Conservation (phyloP, 2,888 invertebrate species). For the Augochlorella aurata region DNA sequence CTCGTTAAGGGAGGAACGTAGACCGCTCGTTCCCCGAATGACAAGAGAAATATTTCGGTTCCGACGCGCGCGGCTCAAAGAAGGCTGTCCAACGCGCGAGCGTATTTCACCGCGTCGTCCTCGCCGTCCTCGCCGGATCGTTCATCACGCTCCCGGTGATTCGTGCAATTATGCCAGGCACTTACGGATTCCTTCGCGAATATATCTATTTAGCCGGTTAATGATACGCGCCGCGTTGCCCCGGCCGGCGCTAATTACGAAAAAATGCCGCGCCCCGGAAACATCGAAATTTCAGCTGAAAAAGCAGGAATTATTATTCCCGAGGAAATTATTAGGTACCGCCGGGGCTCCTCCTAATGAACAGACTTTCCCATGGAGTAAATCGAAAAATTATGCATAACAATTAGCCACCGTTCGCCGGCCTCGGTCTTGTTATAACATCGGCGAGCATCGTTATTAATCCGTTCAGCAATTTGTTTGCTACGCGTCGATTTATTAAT, state of each 20-base stretch:
- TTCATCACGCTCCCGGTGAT: conserved; percentile 47
- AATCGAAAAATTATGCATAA: conserved; percentile 7
- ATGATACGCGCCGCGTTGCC: conserved; percentile 15
- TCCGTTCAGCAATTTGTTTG: neutral
- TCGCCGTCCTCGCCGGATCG: conserved; percentile 35
- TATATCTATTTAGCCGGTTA: conserved; percentile 31
- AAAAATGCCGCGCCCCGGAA: neutral
- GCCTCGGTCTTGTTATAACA: neutral
- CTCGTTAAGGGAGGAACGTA: neutral
- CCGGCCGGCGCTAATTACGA: neutral
- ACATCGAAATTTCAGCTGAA: neutral
- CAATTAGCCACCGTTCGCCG: neutral
- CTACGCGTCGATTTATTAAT: neutral
- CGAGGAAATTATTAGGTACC: neutral
- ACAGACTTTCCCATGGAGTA: neutral
- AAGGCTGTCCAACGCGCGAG: conserved; percentile 33
- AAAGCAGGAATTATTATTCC: neutral
- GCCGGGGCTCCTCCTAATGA: neutral
- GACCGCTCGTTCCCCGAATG: neutral
- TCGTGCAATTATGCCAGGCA: conserved; percentile 45
- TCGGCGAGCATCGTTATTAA: neutral
- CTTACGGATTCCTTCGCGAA: conserved; percentile 38
- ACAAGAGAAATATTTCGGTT: conserved; percentile 27
- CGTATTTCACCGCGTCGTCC: conserved; percentile 40
- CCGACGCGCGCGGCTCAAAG: conserved; percentile 28